phyloP scores from a whole-genome alignment of 23 tunicate species.

The Styela plicata region DNA sequence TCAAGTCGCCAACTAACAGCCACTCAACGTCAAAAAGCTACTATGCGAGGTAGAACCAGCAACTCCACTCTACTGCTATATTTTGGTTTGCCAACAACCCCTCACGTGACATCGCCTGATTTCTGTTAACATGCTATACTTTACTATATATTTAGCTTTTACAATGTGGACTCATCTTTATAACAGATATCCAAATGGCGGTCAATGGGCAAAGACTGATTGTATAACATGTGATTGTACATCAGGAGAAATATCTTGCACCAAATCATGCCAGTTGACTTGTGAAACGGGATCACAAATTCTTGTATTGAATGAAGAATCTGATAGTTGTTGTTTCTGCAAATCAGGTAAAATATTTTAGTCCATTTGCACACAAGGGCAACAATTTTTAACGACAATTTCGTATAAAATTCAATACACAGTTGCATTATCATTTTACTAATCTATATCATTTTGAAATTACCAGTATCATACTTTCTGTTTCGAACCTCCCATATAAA shows the following conservation, averaged over 20 bases:
- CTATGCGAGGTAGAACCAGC: too few species aligned
- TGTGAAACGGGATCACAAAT: constrained; percentile 38
- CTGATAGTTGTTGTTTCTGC: constrained; percentile 87
- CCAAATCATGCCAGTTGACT: constrained; percentile 47
- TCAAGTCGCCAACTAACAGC: too few species aligned
- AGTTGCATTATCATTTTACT: too few species aligned
- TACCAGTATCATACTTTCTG: too few species aligned
- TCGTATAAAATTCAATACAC: too few species aligned
- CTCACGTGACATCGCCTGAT: background rate
- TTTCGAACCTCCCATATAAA: too few species aligned
- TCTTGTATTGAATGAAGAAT: constrained; percentile 48
- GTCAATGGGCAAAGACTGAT: constrained; percentile 40
- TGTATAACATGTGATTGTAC: constrained; percentile 61
- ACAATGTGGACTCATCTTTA: background rate
- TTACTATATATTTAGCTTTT: background rate
- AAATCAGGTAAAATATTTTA: too few species aligned
- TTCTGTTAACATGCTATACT: background rate
- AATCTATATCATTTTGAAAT: too few species aligned
- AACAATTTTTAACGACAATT: too few species aligned
- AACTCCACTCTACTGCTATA: too few species aligned
- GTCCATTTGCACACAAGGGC: too few species aligned
- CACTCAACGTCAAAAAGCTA: too few species aligned
- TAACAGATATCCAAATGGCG: constrained; percentile 83
- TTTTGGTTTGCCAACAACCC: background rate
- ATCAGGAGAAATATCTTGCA: constrained; percentile 35